phyloP scores from a whole-genome alignment of 2,797 vertebrate genomes.

The Myotis myotis region DNA sequence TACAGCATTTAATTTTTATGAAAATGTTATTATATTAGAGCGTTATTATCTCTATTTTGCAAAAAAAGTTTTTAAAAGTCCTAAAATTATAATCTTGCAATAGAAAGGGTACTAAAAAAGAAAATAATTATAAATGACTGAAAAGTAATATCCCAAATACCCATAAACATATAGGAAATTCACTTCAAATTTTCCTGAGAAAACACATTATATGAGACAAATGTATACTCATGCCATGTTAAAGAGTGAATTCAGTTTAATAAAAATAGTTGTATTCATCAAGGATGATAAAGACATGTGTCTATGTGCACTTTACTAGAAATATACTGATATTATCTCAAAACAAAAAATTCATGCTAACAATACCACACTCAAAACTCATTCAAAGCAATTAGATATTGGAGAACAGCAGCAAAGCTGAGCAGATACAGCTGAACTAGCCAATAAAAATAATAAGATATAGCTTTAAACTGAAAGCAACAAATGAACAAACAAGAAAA shows the following conservation, averaged over 20 bases:
- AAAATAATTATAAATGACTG: not conserved
- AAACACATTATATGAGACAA: not conserved
- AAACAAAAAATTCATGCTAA: not conserved
- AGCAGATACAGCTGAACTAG: not conserved
- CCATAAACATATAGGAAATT: not conserved
- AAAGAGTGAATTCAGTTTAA: not conserved
- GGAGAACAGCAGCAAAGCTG: not conserved
- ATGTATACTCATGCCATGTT: not conserved
- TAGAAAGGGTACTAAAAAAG: not conserved
- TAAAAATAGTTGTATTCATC: not conserved
- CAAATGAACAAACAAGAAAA: not conserved
- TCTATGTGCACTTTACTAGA: not conserved
- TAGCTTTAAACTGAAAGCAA: not conserved
- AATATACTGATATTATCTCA: not conserved
- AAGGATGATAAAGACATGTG: not conserved
- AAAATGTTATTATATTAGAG: not conserved
- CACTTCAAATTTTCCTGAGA: not conserved
- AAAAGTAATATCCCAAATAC: not conserved
- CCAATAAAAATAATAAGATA: not conserved
- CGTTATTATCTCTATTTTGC: not conserved
- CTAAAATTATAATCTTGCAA: not conserved
- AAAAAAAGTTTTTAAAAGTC: not conserved
- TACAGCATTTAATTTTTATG: not conserved
- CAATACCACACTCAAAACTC: not conserved
- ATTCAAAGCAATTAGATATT: not conserved